Conservation (phyloP, 2,797 vertebrate species). For the Morelia viridis region DNA sequence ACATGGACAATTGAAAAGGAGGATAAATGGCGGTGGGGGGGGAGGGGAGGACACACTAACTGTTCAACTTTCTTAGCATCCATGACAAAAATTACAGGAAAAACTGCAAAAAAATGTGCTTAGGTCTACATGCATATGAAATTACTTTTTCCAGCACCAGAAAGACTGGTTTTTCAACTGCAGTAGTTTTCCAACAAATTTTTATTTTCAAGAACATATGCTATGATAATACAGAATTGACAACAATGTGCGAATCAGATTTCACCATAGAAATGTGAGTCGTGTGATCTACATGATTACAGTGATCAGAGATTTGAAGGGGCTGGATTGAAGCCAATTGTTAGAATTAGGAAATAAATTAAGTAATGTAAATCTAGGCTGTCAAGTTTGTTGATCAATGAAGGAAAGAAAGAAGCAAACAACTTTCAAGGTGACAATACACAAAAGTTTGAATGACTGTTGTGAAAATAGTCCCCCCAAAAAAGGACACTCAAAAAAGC, state of each 20-base stretch:
- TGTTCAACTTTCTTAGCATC: background rate
- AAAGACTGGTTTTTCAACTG: background rate
- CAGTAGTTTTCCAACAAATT: background rate
- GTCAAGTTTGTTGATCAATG: background rate
- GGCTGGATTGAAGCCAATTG: background rate
- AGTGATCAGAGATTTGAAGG: background rate
- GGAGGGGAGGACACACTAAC: background rate
- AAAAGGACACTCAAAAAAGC: background rate
- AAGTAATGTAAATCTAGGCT: background rate
- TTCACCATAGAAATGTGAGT: background rate
- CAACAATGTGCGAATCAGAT: background rate
- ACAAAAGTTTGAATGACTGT: background rate
- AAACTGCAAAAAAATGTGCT: background rate
- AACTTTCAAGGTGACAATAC: background rate
- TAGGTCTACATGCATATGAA: background rate
- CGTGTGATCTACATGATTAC: background rate
- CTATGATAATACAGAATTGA: background rate
- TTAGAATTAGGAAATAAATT: background rate
- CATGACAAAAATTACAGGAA: background rate
- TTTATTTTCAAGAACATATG: background rate
- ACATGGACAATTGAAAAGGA: background rate
- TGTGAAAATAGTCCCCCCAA: background rate
- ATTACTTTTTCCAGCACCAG: background rate
- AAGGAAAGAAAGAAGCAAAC: background rate
- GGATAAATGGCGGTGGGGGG: background rate